A percentile compares a stretch with the other conserved stretches of the same genome.
Evolutionary conservation across 2,113 vertebrate species (phyloP).

Genomic region (Tyrannus savana): DNA sequence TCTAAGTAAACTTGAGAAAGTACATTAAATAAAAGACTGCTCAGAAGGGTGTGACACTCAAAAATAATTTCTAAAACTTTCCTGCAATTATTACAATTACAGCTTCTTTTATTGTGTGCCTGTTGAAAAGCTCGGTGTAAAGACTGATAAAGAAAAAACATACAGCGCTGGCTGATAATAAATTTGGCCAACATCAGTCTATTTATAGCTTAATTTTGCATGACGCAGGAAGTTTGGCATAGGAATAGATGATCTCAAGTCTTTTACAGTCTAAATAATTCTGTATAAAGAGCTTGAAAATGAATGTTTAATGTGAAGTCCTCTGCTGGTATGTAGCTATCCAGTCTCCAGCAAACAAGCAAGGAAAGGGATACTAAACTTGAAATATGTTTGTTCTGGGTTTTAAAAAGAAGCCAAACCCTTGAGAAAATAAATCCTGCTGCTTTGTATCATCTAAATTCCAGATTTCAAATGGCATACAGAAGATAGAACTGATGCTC

Average conservation of each 20-base stretch:
- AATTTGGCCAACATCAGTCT: constrained; percentile 27
- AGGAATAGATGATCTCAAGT: not conserved
- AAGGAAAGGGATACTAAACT: constrained; percentile 40
- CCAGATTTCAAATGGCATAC: not conserved
- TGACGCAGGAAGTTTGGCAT: not conserved
- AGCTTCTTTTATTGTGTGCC: constrained; percentile 9
- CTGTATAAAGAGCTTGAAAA: constrained; percentile 43
- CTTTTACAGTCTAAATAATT: not conserved
- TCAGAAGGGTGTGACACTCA: constrained; percentile 36
- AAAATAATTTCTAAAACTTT: constrained; percentile 43
- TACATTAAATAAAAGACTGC: constrained; percentile 60
- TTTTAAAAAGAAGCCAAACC: constrained; percentile 32
- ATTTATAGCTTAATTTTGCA: constrained; percentile 64
- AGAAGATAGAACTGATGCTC: not conserved
- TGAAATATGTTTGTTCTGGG: constrained; percentile 17
- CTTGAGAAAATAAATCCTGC: not conserved
- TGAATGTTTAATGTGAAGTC: constrained; percentile 61
- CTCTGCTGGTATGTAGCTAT: constrained; percentile 30
- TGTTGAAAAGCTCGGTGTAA: constrained; percentile 37
- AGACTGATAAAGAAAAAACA: constrained; percentile 40
- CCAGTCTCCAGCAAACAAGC: constrained; percentile 26
- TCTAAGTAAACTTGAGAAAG: constrained; percentile 41
- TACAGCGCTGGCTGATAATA: constrained; percentile 5
- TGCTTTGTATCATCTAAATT: not conserved
- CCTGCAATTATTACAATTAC: constrained; percentile 52